Evolutionary conservation across 2,113 vertebrate genomes (phyloP).

Genomic region (Uropsilus gracilis): DNA sequence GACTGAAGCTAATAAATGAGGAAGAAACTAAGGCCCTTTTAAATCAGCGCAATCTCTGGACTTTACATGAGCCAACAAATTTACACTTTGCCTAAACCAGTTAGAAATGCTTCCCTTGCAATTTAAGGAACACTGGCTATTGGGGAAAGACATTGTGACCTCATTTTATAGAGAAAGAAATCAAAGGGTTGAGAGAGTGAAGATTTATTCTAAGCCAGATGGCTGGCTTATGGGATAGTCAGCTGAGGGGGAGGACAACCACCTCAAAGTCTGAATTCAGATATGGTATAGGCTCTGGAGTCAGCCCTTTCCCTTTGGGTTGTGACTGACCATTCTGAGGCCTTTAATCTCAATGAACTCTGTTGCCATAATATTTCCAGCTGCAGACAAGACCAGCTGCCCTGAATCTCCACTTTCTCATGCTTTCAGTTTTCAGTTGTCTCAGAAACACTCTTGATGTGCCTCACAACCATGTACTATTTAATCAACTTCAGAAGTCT

Average conservation of each 20-base stretch:
- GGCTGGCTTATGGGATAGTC: not conserved
- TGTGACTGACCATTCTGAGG: not conserved
- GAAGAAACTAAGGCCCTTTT: not conserved
- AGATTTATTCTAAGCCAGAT: conserved; percentile 20
- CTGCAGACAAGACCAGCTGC: not conserved
- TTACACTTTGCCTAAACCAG: conserved; percentile 22
- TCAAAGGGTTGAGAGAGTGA: not conserved
- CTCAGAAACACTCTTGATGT: not conserved
- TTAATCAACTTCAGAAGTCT: not conserved
- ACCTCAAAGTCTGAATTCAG: not conserved
- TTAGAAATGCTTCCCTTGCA: not conserved
- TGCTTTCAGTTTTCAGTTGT: not conserved
- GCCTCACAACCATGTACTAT: not conserved
- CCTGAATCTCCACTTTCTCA: not conserved
- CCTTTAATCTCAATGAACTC: not conserved
- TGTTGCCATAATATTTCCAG: not conserved
- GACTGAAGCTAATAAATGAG: not conserved
- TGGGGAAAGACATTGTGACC: not conserved
- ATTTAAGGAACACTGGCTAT: not conserved
- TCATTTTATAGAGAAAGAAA: not conserved
- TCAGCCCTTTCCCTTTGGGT: not conserved
- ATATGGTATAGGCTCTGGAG: not conserved
- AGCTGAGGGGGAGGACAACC: not conserved
- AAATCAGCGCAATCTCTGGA: not conserved
- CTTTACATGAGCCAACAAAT: not conserved